Evolutionary conservation across 1,140 invertebrate species (phyloP).

Genomic region (Xylocopa sonorina): DNA sequence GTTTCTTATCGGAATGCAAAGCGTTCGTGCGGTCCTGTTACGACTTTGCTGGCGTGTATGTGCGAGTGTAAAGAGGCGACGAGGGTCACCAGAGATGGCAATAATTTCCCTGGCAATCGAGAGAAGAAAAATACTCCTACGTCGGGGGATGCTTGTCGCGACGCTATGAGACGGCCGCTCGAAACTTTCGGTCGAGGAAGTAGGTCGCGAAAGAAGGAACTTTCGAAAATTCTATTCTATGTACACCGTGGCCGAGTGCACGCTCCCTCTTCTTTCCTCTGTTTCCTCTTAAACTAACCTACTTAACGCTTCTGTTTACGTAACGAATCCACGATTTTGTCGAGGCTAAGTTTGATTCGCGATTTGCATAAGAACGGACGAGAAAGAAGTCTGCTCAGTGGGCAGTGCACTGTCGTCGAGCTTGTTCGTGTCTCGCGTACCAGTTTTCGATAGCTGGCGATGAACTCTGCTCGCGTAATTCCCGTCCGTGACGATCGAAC

Average conservation of each 20-base stretch:
- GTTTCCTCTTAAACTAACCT: background rate
- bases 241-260: slow-evolving; percentile 15
- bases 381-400: background rate
- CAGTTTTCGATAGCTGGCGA: background rate
- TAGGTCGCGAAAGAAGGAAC: slow-evolving; percentile 47
- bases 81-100: background rate
- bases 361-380: background rate
- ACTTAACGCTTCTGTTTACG: background rate
- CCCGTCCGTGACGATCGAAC: background rate
- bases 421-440: background rate
- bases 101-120: slow-evolving; percentile 52
- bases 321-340: background rate
- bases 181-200: slow-evolving; percentile 50
- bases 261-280: background rate
- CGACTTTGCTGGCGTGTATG: too few species aligned
- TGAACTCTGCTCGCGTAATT: background rate
- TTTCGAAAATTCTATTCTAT: slow-evolving; percentile 56
- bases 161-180: slow-evolving; percentile 13
- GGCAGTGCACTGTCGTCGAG: background rate
- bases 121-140: slow-evolving; percentile 56
- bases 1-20: too few species aligned
- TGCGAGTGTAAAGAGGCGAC: too few species aligned
- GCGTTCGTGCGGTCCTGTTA: too few species aligned
- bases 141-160: slow-evolving; percentile 36
- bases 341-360: background rate